A percentile compares a stretch with the other conserved stretches of the same genome.
These are phyloP conservation scores for Cervus canadensis DNA, from an alignment of 2,113 vertebrate genomes.

Conservation along the genomic window DNA sequence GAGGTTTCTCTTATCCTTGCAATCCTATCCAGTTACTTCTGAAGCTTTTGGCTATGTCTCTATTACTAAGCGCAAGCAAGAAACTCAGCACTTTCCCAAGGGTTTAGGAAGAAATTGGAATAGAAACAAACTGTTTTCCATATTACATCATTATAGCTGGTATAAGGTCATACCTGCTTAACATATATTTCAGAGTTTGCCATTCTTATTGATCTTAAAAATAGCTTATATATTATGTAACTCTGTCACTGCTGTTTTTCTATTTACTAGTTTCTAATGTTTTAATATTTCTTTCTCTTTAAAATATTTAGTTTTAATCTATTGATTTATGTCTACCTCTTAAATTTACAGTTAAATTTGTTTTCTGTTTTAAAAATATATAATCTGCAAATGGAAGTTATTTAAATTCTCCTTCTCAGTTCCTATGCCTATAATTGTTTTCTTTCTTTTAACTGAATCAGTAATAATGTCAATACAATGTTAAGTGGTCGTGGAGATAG, in stretches of 20 bases:
- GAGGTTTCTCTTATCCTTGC: not conserved
- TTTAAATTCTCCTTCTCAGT: not conserved
- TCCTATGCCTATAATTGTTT: not conserved
- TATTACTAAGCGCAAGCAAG: not conserved
- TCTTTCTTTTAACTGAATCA: not conserved
- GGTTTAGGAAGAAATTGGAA: not conserved
- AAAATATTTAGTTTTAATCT: not conserved
- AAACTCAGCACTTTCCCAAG: not conserved
- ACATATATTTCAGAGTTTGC: not conserved
- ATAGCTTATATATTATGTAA: not conserved
- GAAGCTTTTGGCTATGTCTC: not conserved
- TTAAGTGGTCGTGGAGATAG: not conserved
- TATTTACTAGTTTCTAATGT: not conserved
- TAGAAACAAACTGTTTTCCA: fast-evolving
- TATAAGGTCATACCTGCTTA: not conserved
- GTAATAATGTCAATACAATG: not conserved
- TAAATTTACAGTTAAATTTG: not conserved
- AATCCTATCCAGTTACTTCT: not conserved
- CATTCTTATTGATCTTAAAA: not conserved
- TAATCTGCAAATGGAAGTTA: not conserved
- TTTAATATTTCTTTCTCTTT: not conserved
- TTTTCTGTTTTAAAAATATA: not conserved
- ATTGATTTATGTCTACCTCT: not conserved
- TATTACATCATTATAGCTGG: not conserved
- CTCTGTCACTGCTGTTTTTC: not conserved